These are phyloP conservation scores for Drosophila simulans DNA, from an alignment of 1,140 invertebrate genomes.

Conservation along the genomic window DNA sequence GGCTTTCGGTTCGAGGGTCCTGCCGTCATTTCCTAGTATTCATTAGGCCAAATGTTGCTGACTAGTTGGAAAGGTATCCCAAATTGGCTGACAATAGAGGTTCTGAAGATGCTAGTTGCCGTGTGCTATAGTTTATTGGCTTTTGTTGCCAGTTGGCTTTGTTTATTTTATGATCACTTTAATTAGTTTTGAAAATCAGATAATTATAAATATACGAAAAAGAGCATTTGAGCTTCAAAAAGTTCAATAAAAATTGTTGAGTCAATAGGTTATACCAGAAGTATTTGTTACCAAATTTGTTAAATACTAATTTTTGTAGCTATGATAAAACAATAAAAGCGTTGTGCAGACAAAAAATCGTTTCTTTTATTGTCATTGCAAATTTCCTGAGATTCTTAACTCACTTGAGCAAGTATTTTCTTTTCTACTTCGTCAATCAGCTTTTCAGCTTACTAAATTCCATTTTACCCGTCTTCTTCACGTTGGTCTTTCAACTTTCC, in stretches of 20 bases:
- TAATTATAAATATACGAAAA: not conserved
- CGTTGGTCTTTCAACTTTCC: not conserved
- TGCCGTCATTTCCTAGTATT: slow-evolving; percentile 8
- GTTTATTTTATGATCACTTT: not conserved
- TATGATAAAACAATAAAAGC: not conserved
- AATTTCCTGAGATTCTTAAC: not conserved
- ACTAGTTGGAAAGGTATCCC: slow-evolving; percentile 1
- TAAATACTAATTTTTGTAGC: not conserved
- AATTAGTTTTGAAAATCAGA: not conserved
- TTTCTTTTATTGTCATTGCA: not conserved
- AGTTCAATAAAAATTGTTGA: too few relatives aligned
- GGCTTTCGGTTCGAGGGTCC: slow-evolving; percentile 21
- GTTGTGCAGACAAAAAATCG: not conserved
- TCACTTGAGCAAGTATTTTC: slow-evolving; percentile 12
- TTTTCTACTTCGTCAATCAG: slow-evolving; percentile 45
- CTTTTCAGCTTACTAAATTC: slow-evolving; percentile 37
- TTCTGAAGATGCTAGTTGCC: slow-evolving; percentile 7
- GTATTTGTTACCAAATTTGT: too few relatives aligned
- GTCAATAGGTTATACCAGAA: too few relatives aligned
- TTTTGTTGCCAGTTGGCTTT: not conserved
- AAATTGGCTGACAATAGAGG: slow-evolving; percentile 43
- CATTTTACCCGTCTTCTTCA: not conserved
- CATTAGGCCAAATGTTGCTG: slow-evolving; percentile 35
- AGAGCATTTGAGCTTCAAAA: too few relatives aligned
- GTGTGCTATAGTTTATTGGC: not conserved